Evolutionary conservation across 2,797 vertebrate genomes (phyloP).

Genomic region (Ficedula albicollis): DNA sequence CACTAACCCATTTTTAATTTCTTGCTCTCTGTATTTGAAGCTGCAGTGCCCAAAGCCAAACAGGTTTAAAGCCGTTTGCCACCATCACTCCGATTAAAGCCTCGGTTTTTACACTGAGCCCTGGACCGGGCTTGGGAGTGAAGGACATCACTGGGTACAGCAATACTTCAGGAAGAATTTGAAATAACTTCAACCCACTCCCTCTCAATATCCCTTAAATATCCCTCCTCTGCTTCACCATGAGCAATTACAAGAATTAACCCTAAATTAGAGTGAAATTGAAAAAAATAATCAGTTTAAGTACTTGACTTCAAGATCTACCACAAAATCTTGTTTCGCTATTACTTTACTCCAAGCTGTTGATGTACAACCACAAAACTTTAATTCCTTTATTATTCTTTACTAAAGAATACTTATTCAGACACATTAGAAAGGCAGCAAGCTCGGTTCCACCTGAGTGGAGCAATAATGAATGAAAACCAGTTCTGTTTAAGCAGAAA

Average conservation of each 20-base stretch:
- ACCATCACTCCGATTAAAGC: not conserved
- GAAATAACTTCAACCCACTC: not conserved
- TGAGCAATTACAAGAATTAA: not conserved
- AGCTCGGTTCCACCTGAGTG: not conserved
- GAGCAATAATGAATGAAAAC: not conserved
- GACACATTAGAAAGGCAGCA: not conserved
- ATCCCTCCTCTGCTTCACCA: not conserved
- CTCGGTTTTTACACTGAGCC: not conserved
- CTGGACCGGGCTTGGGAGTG: not conserved
- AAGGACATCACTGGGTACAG: not conserved
- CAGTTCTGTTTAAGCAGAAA: not conserved
- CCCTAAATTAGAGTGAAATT: not conserved
- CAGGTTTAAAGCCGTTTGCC: constrained; percentile 66
- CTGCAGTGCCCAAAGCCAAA: constrained; percentile 59
- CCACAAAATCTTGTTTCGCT: not conserved
- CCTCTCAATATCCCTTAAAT: not conserved
- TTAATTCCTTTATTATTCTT: not conserved
- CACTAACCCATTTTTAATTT: constrained; percentile 72
- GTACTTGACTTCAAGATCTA: not conserved
- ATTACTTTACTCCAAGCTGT: not conserved
- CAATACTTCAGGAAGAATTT: not conserved
- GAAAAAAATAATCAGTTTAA: not conserved
- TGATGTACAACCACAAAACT: constrained; percentile 14
- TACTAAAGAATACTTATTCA: not conserved
- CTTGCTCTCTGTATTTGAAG: constrained; percentile 65